A percentile compares a stretch with the other conserved stretches of the same genome.
Conservation (phyloP, 2,888 invertebrate species). For the Argyresthia goedartella region DNA sequence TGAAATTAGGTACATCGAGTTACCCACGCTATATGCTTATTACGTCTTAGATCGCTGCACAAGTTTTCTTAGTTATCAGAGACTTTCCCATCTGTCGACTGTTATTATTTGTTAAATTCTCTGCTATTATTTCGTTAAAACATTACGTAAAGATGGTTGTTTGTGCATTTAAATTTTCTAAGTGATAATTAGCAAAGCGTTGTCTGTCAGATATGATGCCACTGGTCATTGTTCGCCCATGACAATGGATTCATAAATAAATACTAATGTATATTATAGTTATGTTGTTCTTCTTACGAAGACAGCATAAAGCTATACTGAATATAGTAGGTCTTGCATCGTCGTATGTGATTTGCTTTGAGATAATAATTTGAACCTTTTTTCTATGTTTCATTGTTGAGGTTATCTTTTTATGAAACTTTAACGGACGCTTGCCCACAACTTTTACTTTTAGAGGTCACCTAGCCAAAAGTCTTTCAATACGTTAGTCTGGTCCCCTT, state of each 20-base stretch:
- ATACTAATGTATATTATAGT: slow-evolving; percentile 20
- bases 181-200: neutral
- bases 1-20: too few relatives aligned
- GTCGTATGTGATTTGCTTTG: slow-evolving; percentile 1
- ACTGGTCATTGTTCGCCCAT: slow-evolving; percentile 32
- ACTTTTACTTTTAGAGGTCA: slow-evolving; percentile 13
- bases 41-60: too few relatives aligned
- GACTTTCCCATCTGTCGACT: too few relatives aligned
- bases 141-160: too few relatives aligned
- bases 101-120: too few relatives aligned
- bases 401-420: neutral
- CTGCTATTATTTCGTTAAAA: too few relatives aligned
- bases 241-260: slow-evolving; percentile 44
- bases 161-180: too few relatives aligned
- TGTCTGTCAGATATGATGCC: slow-evolving; percentile 30
- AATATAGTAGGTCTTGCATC: neutral
- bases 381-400: neutral
- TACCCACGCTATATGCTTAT: too few relatives aligned
- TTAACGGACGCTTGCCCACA: neutral
- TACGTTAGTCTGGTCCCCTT: slow-evolving; percentile 36
- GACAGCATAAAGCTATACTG: neutral
- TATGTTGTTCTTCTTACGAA: neutral
- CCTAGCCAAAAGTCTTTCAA: slow-evolving; percentile 33
- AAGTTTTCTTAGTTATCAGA: too few relatives aligned
- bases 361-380: neutral